These are phyloP conservation scores for Andrena trimmerana DNA, from an alignment of 2,888 invertebrate genomes.

Conservation along the genomic window DNA sequence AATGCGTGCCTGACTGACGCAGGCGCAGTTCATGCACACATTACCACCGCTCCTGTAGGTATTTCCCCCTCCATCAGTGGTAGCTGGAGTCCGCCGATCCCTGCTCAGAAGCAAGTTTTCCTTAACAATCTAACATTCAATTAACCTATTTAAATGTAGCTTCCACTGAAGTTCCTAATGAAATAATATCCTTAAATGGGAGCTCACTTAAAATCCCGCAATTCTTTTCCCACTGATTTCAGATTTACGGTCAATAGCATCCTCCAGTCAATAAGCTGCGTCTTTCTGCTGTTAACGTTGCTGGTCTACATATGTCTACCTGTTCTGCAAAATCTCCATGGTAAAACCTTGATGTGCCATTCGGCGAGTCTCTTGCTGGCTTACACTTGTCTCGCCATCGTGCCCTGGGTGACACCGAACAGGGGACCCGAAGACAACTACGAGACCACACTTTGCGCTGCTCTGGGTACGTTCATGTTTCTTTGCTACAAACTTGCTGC, in stretches of 20 bases:
- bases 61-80: too few species aligned
- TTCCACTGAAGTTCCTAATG: too few species aligned
- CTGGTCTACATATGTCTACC: conserved; percentile 89
- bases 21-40: too few species aligned
- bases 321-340: conserved; percentile 90
- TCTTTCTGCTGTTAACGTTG: conserved; percentile 89
- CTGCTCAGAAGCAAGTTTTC: too few species aligned
- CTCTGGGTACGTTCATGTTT: conserved; percentile 85
- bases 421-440: background rate
- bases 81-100: too few species aligned
- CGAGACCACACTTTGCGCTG: conserved; percentile 84
- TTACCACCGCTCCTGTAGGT: too few species aligned
- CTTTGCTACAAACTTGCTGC: background rate
- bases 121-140: too few species aligned
- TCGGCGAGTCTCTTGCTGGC: conserved; percentile 89
- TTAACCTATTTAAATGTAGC: too few species aligned
- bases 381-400: conserved; percentile 88
- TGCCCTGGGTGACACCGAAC: conserved; percentile 71
- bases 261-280: conserved; percentile 87
- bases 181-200: too few species aligned
- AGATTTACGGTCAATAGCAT: conserved; percentile 74
- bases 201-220: background rate
- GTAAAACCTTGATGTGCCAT: conserved; percentile 90
- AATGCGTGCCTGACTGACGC: too few species aligned
- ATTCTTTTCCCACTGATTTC: conserved; percentile 9